phyloP scores from a whole-genome alignment of 2,113 vertebrate species.

The Crotalus helleri region DNA sequence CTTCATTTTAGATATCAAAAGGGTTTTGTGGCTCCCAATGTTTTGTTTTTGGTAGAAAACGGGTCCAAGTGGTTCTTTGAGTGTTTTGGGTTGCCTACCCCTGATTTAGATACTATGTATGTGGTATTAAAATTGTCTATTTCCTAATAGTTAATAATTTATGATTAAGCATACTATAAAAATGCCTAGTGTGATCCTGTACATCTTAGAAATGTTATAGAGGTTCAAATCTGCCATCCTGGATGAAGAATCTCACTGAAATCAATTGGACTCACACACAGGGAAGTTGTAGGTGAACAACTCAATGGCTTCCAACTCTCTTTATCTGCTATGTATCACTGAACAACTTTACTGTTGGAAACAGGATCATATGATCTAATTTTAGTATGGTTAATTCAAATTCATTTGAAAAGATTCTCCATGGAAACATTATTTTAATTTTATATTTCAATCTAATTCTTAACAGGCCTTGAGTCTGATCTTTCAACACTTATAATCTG shows the following conservation, averaged over 20 bases:
- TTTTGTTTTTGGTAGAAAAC: no score
- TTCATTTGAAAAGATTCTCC: background rate
- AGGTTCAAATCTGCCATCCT: background rate
- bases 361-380: background rate
- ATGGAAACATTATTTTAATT: slow-evolving; percentile 47
- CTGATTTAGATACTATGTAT: background rate
- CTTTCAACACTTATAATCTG: slow-evolving; percentile 91
- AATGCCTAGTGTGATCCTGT: background rate
- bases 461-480: slow-evolving; percentile 89
- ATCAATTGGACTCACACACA: background rate
- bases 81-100: no score
- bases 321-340: background rate
- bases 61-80: no score
- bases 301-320: background rate
- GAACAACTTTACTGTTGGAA: background rate
- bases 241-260: background rate
- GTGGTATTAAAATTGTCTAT: background rate
- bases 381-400: background rate
- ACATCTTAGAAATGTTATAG: background rate
- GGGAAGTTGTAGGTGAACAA: background rate
- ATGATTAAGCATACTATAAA: background rate
- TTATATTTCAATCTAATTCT: slow-evolving; percentile 56
- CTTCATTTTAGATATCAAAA: no score
- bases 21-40: no score
- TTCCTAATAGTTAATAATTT: background rate